Evolutionary conservation across 2,888 invertebrate species (phyloP), one percentile per base, ranked within the genome.

Genomic region (Orchestes rusci): DNA sequence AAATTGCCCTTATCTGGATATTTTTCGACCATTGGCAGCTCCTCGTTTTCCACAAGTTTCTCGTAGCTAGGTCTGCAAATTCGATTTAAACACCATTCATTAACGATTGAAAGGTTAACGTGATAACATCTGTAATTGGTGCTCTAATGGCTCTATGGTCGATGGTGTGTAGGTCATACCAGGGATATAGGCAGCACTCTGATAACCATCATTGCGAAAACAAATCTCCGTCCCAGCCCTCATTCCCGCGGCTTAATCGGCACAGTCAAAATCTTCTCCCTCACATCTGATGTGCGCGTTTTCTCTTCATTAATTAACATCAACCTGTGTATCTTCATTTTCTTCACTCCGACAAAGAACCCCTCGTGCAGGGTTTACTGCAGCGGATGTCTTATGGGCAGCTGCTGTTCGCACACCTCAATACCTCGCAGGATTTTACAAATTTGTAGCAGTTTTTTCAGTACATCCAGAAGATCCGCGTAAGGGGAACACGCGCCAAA

Each of bases 131-230:
- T 3, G 79, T 78, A 45, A 88, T 77, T 39, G 80, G 78, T 28
- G 85, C 67, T 51, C 81, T 73, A 30, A 89, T 64, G 39, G 72
- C 71, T 51, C 87, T 73, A 2, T 77, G 76, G 59, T 89, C 88
- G 47, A 89, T 66, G 0, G 87, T 87, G 32, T 69, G 68, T 1
- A 89, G n/a, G n/a, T n/a, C n/a, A 16, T 58, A 73, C 76, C 75
- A 49, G 84, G 80, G 53, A 82, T 79, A 56, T 77, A 77, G 2
- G 80, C 79, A 0, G 84, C 81, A 17, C 80, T 79, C 56, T 85
- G 82, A 64, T 91, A 88, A 0, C 89, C 89, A 66, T 85, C 85
- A 58, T 84, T 82, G 27, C 79, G 78, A 60, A 88, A 89, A 49
- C 73, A 70, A 35, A 84, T 79, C 60, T 80, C 79, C 1, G 86